These are phyloP conservation scores for Apis florea DNA, from an alignment of 1,140 invertebrate genomes.

Conservation along the genomic window DNA sequence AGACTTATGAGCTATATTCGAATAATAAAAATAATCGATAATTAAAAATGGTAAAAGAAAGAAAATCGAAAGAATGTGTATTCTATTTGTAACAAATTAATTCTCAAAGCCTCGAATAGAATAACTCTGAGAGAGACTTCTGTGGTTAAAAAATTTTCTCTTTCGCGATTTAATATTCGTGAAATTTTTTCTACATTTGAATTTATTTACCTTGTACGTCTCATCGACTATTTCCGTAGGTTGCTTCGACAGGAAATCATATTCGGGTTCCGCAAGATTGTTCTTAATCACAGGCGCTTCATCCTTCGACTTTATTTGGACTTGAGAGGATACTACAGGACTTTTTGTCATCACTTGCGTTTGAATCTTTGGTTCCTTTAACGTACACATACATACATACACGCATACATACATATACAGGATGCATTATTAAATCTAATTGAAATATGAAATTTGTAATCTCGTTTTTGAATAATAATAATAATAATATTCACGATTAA, in stretches of 20 bases:
- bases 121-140: too few relatives aligned
- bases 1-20: not conserved
- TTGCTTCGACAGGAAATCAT: constrained; percentile 90
- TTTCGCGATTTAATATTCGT: not conserved
- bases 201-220: constrained; percentile 83
- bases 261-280: constrained; percentile 89
- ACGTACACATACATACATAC: not conserved
- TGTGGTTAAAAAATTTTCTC: too few relatives aligned
- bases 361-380: constrained; percentile 9
- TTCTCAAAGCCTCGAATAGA: too few relatives aligned
- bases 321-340: constrained; percentile 67
- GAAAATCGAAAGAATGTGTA: too few relatives aligned
- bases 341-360: constrained; percentile 63
- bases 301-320: constrained; percentile 69
- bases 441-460: not conserved
- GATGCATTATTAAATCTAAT: too few relatives aligned
- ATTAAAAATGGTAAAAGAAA: too few relatives aligned
- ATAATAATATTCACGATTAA: too few relatives aligned
- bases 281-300: constrained; percentile 82
- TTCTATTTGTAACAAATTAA: too few relatives aligned
- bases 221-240: constrained; percentile 90
- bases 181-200: not conserved
- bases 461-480: too few relatives aligned
- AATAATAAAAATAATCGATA: not conserved
- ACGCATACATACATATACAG: not conserved